Base-by-base conservation (phyloP, 2,888 invertebrate genomes). In the Petrolisthes manimaculis region DNA sequence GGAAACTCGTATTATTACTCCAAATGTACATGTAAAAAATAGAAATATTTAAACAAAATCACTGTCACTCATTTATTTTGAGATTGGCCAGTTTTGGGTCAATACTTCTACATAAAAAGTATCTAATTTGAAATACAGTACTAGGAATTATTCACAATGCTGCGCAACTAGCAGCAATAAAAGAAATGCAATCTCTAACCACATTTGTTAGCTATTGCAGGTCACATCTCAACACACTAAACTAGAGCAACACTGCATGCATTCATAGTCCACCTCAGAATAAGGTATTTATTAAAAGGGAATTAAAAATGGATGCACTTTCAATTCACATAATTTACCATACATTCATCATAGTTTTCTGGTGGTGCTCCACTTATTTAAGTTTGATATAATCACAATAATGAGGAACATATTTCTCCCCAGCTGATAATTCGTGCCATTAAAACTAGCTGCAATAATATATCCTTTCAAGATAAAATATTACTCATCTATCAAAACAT, bases 121-220 rank as follows among this genome's bases (percentile, higher is more conserved):
- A 37, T 56, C 67, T 85, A 61, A 69, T 71, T 21, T 71, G 71
- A 85, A 51, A 85, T 69, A 71, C 83, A 71, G 51, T 69, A 56
- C 84, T 84, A 85, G 69, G 84, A 67, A 85, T 67, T 85, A 85
- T 85, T 85, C 78, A 85, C 84, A 85, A 69, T 67, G 84, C 84
- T 85, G 84, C 84, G 24, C 37, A 18, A 56, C 18, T 21, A 24
- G 53, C 69, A 67, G 81, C 69, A 56, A 67, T 14, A 18, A 24
- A 67, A 67, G 37, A 67, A 53, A 18, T 37, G 54, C 8, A 24
- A 82, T 37, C 37, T n/a, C 37, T 82, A 67, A 37, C 18, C 61
- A 37, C 71, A n/a, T 3, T n/a, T n/a, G 18, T 71, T 71, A 71
- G 18, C 81, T 82, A 51, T 37, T 14, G n/a, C 56, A 51, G 67